Evolutionary conservation across 2,113 vertebrate genomes (phyloP).

Genomic region (Alethe diademata): DNA sequence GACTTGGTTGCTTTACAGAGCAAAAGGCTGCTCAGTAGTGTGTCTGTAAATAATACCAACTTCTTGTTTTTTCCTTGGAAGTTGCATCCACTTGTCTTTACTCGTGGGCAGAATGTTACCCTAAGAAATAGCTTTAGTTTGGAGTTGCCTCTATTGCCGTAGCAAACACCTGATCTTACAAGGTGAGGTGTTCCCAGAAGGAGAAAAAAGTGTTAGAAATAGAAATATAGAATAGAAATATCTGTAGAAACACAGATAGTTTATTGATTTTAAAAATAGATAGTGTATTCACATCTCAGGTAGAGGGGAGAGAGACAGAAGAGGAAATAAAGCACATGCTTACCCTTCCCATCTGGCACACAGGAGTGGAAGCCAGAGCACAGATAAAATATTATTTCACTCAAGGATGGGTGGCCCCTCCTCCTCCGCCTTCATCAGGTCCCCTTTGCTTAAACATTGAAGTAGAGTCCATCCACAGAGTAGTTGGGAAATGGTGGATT

Average conservation of each 20-base stretch:
- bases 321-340: neutral
- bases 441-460: neutral
- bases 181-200: neutral
- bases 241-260: neutral
- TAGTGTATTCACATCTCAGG: neutral
- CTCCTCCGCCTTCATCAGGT: neutral
- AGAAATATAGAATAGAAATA: too few species aligned
- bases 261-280: neutral
- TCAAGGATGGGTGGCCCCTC: neutral
- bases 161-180: neutral
- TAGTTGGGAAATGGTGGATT: neutral
- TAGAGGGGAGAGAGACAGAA: neutral
- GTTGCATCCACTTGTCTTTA: neutral
- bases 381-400: neutral
- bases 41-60: neutral
- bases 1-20: neutral
- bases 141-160: neutral
- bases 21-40: neutral
- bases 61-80: neutral
- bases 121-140: neutral
- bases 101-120: neutral
- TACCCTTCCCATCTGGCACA: neutral
- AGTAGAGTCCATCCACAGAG: neutral
- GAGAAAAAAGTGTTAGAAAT: neutral
- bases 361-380: neutral